phyloP scores from a whole-genome alignment of 1,140 invertebrate genomes.

The Elymnias hypermnestra region DNA sequence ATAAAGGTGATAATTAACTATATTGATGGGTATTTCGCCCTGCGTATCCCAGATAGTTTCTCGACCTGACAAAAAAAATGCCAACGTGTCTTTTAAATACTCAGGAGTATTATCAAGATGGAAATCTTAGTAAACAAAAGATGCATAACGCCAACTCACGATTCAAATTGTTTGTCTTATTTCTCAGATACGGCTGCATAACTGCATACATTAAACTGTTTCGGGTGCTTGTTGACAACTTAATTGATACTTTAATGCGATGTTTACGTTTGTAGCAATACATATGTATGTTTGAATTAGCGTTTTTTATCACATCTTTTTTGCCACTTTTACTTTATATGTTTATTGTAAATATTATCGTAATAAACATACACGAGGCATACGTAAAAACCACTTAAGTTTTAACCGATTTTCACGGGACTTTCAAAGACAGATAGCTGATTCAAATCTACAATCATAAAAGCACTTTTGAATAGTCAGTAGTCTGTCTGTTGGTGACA shows the following conservation, averaged over 20 bases:
- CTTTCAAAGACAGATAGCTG: no score
- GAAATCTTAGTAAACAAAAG: conserved; percentile 8
- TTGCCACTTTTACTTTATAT: no score
- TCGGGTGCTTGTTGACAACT: not conserved
- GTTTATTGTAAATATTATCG: no score
- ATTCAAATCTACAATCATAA: no score
- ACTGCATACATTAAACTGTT: not conserved
- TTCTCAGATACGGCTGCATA: not conserved
- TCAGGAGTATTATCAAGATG: not conserved
- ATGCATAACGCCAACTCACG: not conserved
- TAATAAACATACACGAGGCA: no score
- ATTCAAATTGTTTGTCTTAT: not conserved
- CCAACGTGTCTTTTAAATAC: conserved; percentile 2
- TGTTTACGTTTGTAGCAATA: not conserved
- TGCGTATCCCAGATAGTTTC: conserved; percentile 11
- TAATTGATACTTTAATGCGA: not conserved
- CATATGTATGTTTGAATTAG: no score
- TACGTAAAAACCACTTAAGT: no score
- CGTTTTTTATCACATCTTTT: no score
- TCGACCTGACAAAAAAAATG: conserved; percentile 25
- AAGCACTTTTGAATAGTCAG: no score
- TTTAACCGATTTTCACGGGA: no score
- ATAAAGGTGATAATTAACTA: conserved; percentile 6
- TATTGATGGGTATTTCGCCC: not conserved
- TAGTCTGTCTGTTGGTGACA: no score